Conservation (phyloP, 2,113 vertebrate species). For the Egretta garzetta region DNA sequence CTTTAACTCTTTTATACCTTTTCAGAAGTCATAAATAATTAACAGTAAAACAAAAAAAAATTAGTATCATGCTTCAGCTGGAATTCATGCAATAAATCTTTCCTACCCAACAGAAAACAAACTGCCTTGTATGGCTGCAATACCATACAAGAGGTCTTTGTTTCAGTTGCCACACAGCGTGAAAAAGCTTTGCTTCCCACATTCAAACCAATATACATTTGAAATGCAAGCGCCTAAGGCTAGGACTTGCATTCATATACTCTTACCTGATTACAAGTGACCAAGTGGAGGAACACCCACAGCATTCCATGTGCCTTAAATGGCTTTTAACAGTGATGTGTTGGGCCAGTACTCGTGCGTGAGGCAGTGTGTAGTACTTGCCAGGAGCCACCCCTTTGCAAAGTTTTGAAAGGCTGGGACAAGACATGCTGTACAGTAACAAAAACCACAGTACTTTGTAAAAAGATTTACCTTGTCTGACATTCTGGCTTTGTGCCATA, state of each 20-base stretch:
- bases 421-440: background rate
- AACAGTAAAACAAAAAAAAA: background rate
- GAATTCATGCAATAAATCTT: constrained; percentile 1
- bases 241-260: background rate
- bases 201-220: background rate
- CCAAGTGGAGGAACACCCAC: constrained; percentile 13
- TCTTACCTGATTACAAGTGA: background rate
- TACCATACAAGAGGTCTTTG: constrained; percentile 1
- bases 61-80: background rate
- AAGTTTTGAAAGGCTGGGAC: background rate
- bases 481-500: background rate
- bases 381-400: background rate
- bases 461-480: background rate
- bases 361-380: background rate
- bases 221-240: constrained; percentile 25
- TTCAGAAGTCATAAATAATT: constrained; percentile 53
- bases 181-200: background rate
- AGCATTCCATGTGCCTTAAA: background rate
- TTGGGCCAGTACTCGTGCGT: background rate
- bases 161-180: background rate
- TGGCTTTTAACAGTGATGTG: background rate
- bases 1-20: constrained; percentile 22
- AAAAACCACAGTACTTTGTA: background rate
- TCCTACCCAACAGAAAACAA: background rate
- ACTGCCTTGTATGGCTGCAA: background rate